These are phyloP conservation scores for Eulemur coronatus DNA, from an alignment of 2,797 vertebrate species.

Conservation along the genomic window DNA sequence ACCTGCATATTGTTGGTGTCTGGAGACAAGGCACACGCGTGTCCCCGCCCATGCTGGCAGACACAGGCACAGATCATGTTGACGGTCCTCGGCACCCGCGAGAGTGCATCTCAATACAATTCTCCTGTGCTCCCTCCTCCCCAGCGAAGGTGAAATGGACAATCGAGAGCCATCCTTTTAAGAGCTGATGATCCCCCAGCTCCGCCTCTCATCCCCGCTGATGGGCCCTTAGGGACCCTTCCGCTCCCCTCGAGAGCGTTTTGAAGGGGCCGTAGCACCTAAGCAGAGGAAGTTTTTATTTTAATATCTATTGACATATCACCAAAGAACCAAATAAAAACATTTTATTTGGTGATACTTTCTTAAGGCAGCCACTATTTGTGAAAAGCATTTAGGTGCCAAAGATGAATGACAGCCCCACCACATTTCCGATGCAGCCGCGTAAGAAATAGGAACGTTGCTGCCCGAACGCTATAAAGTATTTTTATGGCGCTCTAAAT, in stretches of 20 bases:
- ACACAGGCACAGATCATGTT: neutral
- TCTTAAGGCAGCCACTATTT: constrained; percentile 66
- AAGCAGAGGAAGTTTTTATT: constrained; percentile 36
- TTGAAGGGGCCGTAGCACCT: neutral
- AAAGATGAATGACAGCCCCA: constrained; percentile 68
- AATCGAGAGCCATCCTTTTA: neutral
- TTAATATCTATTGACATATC: constrained; percentile 67
- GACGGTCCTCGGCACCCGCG: neutral
- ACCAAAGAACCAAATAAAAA: constrained; percentile 65
- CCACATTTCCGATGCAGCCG: constrained; percentile 33
- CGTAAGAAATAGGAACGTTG: constrained; percentile 65
- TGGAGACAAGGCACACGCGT: fast-evolving
- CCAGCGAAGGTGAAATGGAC: neutral
- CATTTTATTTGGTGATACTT: constrained; percentile 63
- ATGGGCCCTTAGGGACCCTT: constrained; percentile 2
- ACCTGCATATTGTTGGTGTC: neutral
- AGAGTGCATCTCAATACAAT: neutral
- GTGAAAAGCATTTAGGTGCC: constrained; percentile 62
- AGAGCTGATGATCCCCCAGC: neutral
- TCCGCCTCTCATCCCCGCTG: neutral
- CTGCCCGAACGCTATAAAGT: constrained; percentile 64
- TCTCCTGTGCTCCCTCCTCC: neutral
- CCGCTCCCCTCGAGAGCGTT: neutral
- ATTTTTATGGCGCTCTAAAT: constrained; percentile 78
- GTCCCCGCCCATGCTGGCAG: too few species aligned